Conservation (phyloP, 1,140 invertebrate genomes). For the Diuraphis noxia region DNA sequence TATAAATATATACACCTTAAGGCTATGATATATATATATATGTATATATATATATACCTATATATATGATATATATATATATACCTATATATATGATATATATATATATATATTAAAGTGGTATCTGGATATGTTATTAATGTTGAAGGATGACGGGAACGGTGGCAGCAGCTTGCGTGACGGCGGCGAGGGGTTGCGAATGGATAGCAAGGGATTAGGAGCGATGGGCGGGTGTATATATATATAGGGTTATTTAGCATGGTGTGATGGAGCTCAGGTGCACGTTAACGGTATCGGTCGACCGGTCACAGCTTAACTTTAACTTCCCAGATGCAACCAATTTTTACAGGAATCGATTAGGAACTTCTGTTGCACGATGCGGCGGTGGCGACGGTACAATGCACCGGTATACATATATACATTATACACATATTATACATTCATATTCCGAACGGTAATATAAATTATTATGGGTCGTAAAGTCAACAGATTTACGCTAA, state of each 20-base stretch:
- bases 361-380: slow-evolving; percentile 32
- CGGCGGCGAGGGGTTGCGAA: not conserved
- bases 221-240: not conserved
- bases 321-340: slow-evolving; percentile 53
- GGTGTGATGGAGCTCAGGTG: slow-evolving; percentile 47
- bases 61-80: not conserved
- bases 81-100: not conserved
- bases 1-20: not conserved
- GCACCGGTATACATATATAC: not conserved
- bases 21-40: not conserved
- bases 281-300: slow-evolving; percentile 52
- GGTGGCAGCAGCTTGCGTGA: not conserved
- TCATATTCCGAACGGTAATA: slow-evolving; percentile 23
- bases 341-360: slow-evolving; percentile 53
- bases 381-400: not conserved
- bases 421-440: too few species aligned
- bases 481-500: slow-evolving; percentile 42
- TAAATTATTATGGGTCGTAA: slow-evolving; percentile 51
- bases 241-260: not conserved
- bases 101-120: slow-evolving; percentile 11
- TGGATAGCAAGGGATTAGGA: not conserved
- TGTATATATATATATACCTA: not conserved
- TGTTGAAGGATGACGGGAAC: slow-evolving; percentile 29
- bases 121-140: slow-evolving; percentile 37
- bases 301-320: slow-evolving; percentile 50